Conservation (phyloP, 1,140 invertebrate species). For the Pseudomyrmex pallidus region DNA sequence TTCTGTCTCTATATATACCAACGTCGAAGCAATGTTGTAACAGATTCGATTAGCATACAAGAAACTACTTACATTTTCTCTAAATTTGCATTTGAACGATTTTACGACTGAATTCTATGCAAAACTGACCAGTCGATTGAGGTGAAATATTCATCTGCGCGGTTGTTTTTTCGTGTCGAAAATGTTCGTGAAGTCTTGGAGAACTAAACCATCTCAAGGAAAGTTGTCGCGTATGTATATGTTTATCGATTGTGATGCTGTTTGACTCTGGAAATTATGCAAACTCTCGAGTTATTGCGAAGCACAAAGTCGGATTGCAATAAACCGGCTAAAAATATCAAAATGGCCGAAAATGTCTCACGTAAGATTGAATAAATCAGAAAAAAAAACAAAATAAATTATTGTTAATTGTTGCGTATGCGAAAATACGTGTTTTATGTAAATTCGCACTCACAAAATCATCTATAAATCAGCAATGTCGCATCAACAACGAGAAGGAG, state of each 20-base stretch:
- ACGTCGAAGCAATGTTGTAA: neutral
- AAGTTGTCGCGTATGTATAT: neutral
- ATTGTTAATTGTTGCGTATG: neutral
- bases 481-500: neutral
- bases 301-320: neutral
- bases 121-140: neutral
- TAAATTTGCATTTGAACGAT: constrained; percentile 27
- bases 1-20: constrained; percentile 31
- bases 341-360: neutral
- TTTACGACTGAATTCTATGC: neutral
- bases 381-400: neutral
- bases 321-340: constrained; percentile 14
- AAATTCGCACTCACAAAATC: neutral
- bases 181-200: neutral
- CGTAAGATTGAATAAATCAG: neutral
- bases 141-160: constrained; percentile 21
- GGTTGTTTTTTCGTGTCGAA: neutral
- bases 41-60: constrained; percentile 38
- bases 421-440: neutral
- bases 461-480: constrained; percentile 14
- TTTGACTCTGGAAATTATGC: constrained; percentile 38
- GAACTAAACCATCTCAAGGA: neutral
- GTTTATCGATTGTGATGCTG: constrained; percentile 4
- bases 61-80: neutral
- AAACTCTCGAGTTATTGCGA: constrained; percentile 39